These are phyloP conservation scores for Threskiornis aethiopicus DNA, from an alignment of 2,797 vertebrate species.

Conservation along the genomic window DNA sequence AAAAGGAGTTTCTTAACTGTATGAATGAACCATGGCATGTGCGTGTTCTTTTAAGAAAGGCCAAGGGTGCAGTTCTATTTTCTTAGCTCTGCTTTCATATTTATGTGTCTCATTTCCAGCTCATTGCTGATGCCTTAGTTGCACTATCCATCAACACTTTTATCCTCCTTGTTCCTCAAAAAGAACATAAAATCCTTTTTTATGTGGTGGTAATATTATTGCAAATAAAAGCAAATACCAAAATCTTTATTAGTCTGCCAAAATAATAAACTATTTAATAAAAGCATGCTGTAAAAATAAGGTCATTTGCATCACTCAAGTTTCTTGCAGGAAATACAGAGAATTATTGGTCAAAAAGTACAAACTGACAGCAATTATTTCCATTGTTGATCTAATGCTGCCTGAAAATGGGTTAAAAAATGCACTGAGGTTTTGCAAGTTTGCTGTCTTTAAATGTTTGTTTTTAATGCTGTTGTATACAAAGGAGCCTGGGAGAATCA, in stretches of 20 bases:
- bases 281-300: constrained; percentile 91
- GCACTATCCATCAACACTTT: constrained; percentile 95
- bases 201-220: constrained; percentile 90
- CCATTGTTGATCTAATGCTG: constrained; percentile 65
- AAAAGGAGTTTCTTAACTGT: constrained; percentile 89
- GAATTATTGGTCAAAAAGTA: constrained; percentile 83
- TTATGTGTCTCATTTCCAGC: constrained; percentile 98
- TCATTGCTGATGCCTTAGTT: constrained; percentile 92
- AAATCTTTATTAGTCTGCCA: constrained; percentile 92
- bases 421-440: constrained; percentile 61
- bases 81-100: constrained; percentile 92
- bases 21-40: constrained; percentile 92
- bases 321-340: constrained; percentile 79
- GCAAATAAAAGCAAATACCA: constrained; percentile 93
- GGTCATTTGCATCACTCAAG: constrained; percentile 88
- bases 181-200: constrained; percentile 93
- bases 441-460: constrained; percentile 67
- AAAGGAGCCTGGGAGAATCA: constrained; percentile 3
- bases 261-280: constrained; percentile 93
- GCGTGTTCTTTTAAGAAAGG: constrained; percentile 93
- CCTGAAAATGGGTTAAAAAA: constrained; percentile 68
- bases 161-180: constrained; percentile 92
- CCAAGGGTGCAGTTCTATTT: constrained; percentile 93
- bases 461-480: constrained; percentile 45
- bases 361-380: constrained; percentile 79